Conservation (phyloP, 2,888 invertebrate genomes). For the Drosophila kuntzei region DNA sequence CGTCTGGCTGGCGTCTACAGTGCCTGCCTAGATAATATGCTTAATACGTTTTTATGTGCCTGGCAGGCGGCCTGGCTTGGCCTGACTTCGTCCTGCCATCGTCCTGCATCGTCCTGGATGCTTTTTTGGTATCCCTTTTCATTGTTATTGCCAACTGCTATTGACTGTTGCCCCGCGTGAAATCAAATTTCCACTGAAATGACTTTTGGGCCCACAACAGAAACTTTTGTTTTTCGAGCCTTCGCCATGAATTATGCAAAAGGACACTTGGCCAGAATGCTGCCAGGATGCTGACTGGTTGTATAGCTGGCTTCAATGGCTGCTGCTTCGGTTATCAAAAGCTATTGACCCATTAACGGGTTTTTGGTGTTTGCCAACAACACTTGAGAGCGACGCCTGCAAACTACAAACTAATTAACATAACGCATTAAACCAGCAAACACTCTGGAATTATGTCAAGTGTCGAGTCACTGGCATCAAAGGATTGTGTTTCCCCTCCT, state of each 20-base stretch:
- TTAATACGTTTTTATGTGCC: constrained; percentile 81
- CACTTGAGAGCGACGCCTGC: constrained; percentile 53
- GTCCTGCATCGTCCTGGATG: constrained; percentile 4
- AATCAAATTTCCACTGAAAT: constrained; percentile 80
- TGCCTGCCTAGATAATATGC: constrained; percentile 76
- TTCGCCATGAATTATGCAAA: constrained; percentile 76
- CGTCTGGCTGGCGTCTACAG: constrained; percentile 65
- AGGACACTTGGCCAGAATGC: constrained; percentile 58
- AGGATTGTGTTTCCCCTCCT: constrained; percentile 53
- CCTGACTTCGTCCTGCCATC: constrained; percentile 3
- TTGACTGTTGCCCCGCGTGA: constrained; percentile 73
- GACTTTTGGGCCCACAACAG: constrained; percentile 65
- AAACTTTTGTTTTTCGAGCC: constrained; percentile 47
- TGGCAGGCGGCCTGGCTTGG: constrained; percentile 32
- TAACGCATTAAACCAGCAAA: constrained; percentile 74
- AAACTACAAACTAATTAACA: constrained; percentile 72
- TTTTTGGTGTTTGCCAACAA: constrained; percentile 48
- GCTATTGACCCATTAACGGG: constrained; percentile 79
- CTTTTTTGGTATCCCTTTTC: constrained; percentile 37
- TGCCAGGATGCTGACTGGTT: constrained; percentile 1
- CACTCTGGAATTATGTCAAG: constrained; percentile 78
- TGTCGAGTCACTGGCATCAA: constrained; percentile 65
- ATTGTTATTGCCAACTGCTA: constrained; percentile 77
- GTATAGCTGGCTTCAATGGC: neutral
- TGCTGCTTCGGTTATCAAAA: constrained; percentile 55